Base-by-base conservation (phyloP, 2,888 invertebrate genomes). In the Globia sparganii region DNA sequence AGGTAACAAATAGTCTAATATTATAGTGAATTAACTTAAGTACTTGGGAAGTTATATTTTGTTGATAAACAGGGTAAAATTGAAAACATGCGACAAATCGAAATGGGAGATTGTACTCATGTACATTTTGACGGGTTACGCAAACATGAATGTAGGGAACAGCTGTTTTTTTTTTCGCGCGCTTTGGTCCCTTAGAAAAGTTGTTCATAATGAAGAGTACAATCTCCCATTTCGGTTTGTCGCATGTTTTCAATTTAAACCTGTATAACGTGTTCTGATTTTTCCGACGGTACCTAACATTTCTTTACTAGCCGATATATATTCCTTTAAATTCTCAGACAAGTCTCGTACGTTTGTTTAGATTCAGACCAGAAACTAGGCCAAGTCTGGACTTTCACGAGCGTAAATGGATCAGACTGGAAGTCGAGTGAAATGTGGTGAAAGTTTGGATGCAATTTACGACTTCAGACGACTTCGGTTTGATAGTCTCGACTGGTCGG, bases 371-470 rank as follows among this genome's bases (percentile, higher is more conserved):
- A 31, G 73, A 70, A 83, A 83, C 72, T 83, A 70, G 84, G 80
- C 62, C 76, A 83, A 75, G 62, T 56, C 76, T 70, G 70, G 70
- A 75, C 70, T 73, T 73, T 49, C 25, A 72, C 61, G 31, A 74
- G 61, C 67, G 49, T 73, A 84, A 83, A 64, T 74, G 77, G 77
- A 84, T 84, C 80, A 72, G 68, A 84, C 58, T 74, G 34, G 56
- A 81, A 77, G 81, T 77, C 72, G 81, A 46, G 74, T 75, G 72
- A 84, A 81, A 75, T 84, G 74, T 77, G 84, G 84, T 77, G 69
- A 84, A 84, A 84, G 77, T 84, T 83, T 70, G 43, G 31, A 77
- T 75, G 77, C 84, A 84, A 84, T 84, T 81, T 78, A 84, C 81
- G 72, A 61, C 77, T 83, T 84, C 31, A 46, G 68, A 28, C 80